Evolutionary conservation across 2,113 vertebrate species (phyloP).

Genomic region (Cygnus buccinator): DNA sequence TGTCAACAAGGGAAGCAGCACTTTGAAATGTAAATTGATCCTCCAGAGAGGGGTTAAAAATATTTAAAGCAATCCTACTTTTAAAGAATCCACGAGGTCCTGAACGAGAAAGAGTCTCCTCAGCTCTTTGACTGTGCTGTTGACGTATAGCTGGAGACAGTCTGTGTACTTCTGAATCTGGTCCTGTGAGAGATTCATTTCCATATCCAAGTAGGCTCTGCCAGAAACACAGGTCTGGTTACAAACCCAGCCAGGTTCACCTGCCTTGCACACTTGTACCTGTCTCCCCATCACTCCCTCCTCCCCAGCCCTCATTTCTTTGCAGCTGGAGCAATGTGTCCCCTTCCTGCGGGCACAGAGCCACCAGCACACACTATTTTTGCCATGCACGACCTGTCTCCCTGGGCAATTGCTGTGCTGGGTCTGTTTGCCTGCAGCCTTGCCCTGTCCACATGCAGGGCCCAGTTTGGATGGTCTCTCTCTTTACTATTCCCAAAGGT

Average conservation of each 20-base stretch:
- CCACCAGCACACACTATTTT: not conserved
- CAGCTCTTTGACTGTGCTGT: constrained; percentile 94
- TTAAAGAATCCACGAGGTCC: constrained; percentile 96
- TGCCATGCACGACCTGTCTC: not conserved
- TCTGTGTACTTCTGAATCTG: constrained; percentile 98
- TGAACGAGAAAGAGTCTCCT: constrained; percentile 97
- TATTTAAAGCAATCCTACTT: constrained; percentile 79
- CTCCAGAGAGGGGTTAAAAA: not conserved
- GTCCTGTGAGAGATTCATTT: constrained; percentile 94
- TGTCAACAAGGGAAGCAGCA: not conserved
- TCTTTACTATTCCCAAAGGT: not conserved
- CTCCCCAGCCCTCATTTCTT: not conserved
- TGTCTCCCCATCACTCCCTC: not conserved
- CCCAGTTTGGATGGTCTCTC: not conserved
- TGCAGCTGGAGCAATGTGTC: fast-evolving
- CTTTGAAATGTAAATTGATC: constrained; percentile 11
- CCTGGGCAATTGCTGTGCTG: not conserved
- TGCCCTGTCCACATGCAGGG: not conserved
- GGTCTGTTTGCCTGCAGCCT: not conserved
- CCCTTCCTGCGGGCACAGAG: not conserved
- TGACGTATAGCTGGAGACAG: constrained; percentile 92
- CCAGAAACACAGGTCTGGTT: constrained; percentile 25
- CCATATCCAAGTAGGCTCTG: constrained; percentile 95
- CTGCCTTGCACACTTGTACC: fast-evolving
- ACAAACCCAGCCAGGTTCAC: not conserved